Evolutionary conservation across 2,888 invertebrate genomes (phyloP).

Genomic region (Agapetus fuscipes): DNA sequence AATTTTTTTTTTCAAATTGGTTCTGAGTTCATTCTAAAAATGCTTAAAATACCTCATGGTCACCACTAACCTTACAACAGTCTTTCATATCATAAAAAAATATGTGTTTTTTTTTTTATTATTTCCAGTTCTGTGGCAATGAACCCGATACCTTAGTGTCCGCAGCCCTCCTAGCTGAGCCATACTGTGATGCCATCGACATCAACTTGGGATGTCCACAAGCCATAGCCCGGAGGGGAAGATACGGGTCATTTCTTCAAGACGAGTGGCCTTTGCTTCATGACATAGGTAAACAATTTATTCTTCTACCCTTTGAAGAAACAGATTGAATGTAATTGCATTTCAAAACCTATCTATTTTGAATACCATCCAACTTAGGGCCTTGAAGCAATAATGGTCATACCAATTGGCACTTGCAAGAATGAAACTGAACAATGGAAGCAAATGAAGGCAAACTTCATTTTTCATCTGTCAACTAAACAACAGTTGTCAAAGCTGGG

Average conservation of each 20-base stretch:
- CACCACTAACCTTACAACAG: too few species aligned
- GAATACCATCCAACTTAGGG: too few species aligned
- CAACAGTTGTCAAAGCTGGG: too few species aligned
- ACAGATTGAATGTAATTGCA: constrained; percentile 3
- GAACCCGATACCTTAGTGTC: constrained; percentile 78
- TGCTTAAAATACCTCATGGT: too few species aligned
- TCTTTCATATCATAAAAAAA: too few species aligned
- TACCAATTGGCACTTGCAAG: too few species aligned
- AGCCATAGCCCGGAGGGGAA: constrained; percentile 91
- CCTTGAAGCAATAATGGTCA: too few species aligned
- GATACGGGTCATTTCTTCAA: constrained; percentile 93
- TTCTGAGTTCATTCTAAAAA: background rate
- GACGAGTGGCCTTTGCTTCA: constrained; percentile 87
- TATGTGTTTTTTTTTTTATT: constrained; percentile 17
- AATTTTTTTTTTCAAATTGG: too few species aligned
- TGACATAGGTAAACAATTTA: constrained; percentile 60
- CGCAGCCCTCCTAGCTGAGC: constrained; percentile 80
- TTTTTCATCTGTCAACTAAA: too few species aligned
- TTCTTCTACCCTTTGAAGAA: constrained; percentile 5
- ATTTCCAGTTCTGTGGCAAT: constrained; percentile 89
- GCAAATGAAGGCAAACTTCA: too few species aligned
- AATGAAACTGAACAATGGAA: too few species aligned
- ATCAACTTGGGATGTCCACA: constrained; percentile 98
- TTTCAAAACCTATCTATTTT: background rate
- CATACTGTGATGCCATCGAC: constrained; percentile 89